A percentile compares a stretch with the other conserved stretches of the same genome.
These are phyloP conservation scores for Mormyrus proboscirostris DNA, from an alignment of 2,797 vertebrate genomes.

Conservation along the genomic window DNA sequence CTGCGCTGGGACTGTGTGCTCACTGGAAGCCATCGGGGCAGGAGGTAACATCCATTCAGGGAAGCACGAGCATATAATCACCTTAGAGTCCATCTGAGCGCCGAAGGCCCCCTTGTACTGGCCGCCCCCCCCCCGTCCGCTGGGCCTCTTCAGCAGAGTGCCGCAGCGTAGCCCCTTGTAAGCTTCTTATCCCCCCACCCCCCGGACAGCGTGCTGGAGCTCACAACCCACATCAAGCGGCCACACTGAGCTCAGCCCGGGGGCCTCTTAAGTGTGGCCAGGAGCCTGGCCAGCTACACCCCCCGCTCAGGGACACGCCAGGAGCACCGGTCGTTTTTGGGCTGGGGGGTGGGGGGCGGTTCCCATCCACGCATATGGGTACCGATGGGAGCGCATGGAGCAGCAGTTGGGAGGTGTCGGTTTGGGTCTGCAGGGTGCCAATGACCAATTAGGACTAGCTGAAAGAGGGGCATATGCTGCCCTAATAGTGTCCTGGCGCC, in stretches of 20 bases:
- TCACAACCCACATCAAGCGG: neutral
- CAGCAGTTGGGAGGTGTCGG: neutral
- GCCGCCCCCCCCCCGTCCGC: neutral
- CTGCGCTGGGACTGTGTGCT: neutral
- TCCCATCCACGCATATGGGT: neutral
- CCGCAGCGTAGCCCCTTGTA: slow-evolving; percentile 3
- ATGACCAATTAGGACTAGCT: slow-evolving; percentile 14
- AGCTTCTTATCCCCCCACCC: neutral
- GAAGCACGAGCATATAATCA: neutral
- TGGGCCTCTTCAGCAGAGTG: neutral
- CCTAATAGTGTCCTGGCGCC: slow-evolving; percentile 11
- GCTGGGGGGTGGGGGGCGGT: neutral
- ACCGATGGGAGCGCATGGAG: neutral
- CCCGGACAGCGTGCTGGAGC: neutral
- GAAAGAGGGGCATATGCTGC: slow-evolving; percentile 11
- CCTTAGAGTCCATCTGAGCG: slow-evolving; percentile 7
- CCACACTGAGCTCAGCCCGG: neutral
- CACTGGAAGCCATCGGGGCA: neutral
- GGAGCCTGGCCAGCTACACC: neutral
- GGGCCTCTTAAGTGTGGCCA: neutral
- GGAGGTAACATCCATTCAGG: neutral
- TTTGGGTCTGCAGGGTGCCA: slow-evolving; percentile 3
- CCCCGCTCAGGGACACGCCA: neutral
- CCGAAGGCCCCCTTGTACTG: neutral
- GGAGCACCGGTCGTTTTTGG: neutral